Base-by-base conservation (phyloP, 2,113 vertebrate species). In the Trogon melanurus region DNA sequence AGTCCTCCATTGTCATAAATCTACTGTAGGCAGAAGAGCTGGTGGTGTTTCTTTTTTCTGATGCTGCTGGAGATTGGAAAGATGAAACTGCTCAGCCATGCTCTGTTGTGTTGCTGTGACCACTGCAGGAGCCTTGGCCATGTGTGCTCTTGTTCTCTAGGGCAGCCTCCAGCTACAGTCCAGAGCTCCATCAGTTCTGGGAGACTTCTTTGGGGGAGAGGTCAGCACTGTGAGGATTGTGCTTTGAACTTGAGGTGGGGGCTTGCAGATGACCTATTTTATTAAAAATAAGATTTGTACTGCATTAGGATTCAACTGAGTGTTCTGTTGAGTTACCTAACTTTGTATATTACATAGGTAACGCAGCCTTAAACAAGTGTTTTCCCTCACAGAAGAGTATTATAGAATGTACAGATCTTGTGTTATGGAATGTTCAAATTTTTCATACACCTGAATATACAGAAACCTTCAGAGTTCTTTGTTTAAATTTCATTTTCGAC, bases 1-100 rank as follows among this genome's bases (percentile, higher is more conserved):
- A 34, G 10, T 18, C n/a, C 30, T 18, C 0, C 1, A 8, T 7
- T 23, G 12, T 10, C 9, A 4, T 17, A 51, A 54, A 23, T 41
- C 56, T 41, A 36, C 8, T 71, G 22, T 15, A 74, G 18, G 13
- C n/a, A 54, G 22, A 11, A 50, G 6, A 45, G 19, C 14, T 17
- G 41, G 41, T 41, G 41, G 41, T 41, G 41, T n/a, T 79, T 79
- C 8, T 16, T 8, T 4, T 69, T 30, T 16, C 13, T 18, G 26
- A 41, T 10, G 10, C 16, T 75, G 20, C n/a, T 30, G 29, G 19
- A 45, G 5, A 16, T 50, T 7, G 53, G 32, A 51, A 23, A 66
- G 32, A 21, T 13, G 16, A 30, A 79, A 19, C 3, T 3, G 11
- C 13, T 76, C 19, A 45, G 10, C 19, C 14, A 8, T 11, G 11